Conservation (phyloP, 2,888 invertebrate species). For the Napeogenes sylphis region DNA sequence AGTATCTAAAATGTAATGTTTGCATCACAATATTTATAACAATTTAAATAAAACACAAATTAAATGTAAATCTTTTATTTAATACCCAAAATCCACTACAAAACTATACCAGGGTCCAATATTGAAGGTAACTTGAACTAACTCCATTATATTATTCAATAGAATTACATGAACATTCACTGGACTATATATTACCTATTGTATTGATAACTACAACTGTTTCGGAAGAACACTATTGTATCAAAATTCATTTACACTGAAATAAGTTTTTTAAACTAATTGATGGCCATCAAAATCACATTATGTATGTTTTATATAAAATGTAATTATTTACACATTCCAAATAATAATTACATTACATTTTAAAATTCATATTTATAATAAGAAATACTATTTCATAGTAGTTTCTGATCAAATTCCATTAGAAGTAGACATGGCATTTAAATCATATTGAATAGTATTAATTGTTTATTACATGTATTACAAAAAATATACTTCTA, state of each 20-base stretch:
- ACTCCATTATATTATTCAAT: neutral
- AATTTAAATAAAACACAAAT: slow-evolving; percentile 23
- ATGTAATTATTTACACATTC: too few relatives aligned
- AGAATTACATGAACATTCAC: slow-evolving; percentile 40
- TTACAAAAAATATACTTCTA: slow-evolving; percentile 1
- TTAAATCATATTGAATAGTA: neutral
- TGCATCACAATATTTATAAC: slow-evolving; percentile 23
- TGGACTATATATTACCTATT: slow-evolving; percentile 38
- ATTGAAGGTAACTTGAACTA: slow-evolving; percentile 55
- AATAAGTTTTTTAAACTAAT: too few relatives aligned
- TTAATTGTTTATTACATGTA: too few relatives aligned
- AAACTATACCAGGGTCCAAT: slow-evolving; percentile 71
- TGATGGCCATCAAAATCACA: too few relatives aligned
- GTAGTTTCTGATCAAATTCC: neutral
- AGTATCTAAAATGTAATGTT: slow-evolving; percentile 90
- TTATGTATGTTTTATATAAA: too few relatives aligned
- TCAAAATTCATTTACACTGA: too few relatives aligned
- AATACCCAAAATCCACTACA: slow-evolving; percentile 74
- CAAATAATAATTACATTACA: neutral
- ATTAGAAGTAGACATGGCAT: neutral
- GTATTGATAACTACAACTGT: slow-evolving; percentile 19
- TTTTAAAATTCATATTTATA: slow-evolving; percentile 14
- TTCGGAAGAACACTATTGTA: too few relatives aligned
- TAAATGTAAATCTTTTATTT: slow-evolving; percentile 54
- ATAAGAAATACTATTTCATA: slow-evolving; percentile 16